Conservation (phyloP, 2,113 vertebrate genomes). For the Boleophthalmus pectinirostris region DNA sequence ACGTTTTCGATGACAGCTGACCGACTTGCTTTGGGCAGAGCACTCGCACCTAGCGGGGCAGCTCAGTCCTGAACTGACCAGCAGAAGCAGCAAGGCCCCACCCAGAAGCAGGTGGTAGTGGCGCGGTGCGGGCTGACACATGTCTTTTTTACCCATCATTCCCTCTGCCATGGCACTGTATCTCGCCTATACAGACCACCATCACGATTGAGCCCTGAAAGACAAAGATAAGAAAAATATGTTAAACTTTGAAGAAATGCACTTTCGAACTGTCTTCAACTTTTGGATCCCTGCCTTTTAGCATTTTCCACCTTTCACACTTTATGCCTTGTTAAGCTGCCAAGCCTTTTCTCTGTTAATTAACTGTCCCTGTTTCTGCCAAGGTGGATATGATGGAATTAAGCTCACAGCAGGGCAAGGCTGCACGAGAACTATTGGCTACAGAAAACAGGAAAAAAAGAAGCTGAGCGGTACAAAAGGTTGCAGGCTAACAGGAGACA, state of each 20-base stretch:
- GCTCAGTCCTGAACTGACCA: slow-evolving; percentile 75
- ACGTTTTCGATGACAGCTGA: slow-evolving; percentile 92
- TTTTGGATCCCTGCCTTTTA: neutral
- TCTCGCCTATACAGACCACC: slow-evolving; percentile 61
- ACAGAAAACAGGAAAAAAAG: slow-evolving; percentile 31
- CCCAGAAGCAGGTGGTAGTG: slow-evolving; percentile 68
- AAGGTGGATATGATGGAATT: slow-evolving; percentile 41
- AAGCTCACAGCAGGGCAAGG: slow-evolving; percentile 35
- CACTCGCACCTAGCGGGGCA: slow-evolving; percentile 97
- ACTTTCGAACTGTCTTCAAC: slow-evolving; percentile 1
- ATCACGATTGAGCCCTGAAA: slow-evolving; percentile 67
- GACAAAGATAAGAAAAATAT: slow-evolving; percentile 25
- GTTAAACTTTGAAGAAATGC: slow-evolving; percentile 22
- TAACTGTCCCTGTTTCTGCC: slow-evolving; percentile 31
- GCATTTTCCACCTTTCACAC: slow-evolving; percentile 44
- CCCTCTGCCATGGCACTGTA: slow-evolving; percentile 67
- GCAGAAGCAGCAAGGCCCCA: slow-evolving; percentile 69
- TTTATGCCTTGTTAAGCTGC: slow-evolving; percentile 30
- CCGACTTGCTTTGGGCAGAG: slow-evolving; percentile 91
- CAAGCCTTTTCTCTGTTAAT: slow-evolving; percentile 48
- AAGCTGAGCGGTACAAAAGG: slow-evolving; percentile 51
- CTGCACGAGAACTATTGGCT: slow-evolving; percentile 43
- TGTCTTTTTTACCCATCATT: slow-evolving; percentile 73
- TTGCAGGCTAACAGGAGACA: slow-evolving; percentile 55
- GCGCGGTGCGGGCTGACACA: slow-evolving; percentile 52